These are phyloP conservation scores for Hymenochirus boettgeri DNA, from an alignment of 2,113 vertebrate genomes.

Conservation along the genomic window DNA sequence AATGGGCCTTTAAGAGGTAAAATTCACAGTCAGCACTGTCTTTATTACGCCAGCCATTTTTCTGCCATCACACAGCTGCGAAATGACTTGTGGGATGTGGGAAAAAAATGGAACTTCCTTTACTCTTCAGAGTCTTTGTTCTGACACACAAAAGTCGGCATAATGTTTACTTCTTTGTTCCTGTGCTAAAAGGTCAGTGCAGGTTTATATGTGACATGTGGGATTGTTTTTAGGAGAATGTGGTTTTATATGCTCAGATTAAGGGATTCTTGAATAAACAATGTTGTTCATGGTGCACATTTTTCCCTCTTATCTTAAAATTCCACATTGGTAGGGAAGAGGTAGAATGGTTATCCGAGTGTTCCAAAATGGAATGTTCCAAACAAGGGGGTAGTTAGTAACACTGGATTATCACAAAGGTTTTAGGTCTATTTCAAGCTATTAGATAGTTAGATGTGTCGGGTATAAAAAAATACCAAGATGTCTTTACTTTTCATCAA, in stretches of 20 bases:
- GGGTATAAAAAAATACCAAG: too few species aligned
- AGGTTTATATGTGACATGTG: slow-evolving; percentile 11
- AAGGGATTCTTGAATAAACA: too few species aligned
- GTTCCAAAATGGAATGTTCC: too few species aligned
- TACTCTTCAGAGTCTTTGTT: slow-evolving; percentile 14
- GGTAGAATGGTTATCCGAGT: too few species aligned
- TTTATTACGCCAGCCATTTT: slow-evolving; percentile 25
- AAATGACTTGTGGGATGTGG: slow-evolving; percentile 38
- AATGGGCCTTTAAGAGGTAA: slow-evolving; percentile 34
- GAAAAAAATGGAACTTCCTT: slow-evolving; percentile 38
- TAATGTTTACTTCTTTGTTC: slow-evolving; percentile 37
- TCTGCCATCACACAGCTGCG: slow-evolving; percentile 25
- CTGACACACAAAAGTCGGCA: slow-evolving; percentile 34
- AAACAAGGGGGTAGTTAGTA: too few species aligned
- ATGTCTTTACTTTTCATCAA: too few species aligned
- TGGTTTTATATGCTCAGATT: neutral
- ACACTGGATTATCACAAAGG: too few species aligned
- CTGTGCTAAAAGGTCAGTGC: neutral
- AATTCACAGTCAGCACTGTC: slow-evolving; percentile 38
- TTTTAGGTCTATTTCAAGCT: too few species aligned
- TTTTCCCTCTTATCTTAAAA: neutral
- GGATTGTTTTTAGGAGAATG: neutral
- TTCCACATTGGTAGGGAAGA: too few species aligned
- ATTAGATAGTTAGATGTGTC: too few species aligned
- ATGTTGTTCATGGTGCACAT: too few species aligned